phyloP scores from a whole-genome alignment of 2,797 vertebrate genomes.

The Taenioides sp. region DNA sequence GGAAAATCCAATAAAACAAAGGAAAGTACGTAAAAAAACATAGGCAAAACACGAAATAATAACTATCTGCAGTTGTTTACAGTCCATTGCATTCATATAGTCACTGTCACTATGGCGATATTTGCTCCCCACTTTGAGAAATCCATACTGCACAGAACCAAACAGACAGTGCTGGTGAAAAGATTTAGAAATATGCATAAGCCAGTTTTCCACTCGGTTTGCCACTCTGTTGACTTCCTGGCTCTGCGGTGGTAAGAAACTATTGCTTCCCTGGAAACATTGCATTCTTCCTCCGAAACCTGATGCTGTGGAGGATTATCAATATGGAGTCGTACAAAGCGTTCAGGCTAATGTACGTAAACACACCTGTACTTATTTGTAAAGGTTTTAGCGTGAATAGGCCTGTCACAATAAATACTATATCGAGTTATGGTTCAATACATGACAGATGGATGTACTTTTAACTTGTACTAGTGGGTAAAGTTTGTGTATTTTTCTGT shows the following conservation, averaged over 20 bases:
- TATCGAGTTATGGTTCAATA: too few species aligned
- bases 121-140: background rate
- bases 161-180: slow-evolving; percentile 7
- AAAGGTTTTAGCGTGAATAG: slow-evolving; percentile 12
- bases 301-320: slow-evolving; percentile 52
- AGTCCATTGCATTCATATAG: background rate
- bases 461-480: too few species aligned
- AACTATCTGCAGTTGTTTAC: background rate
- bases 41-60: too few species aligned
- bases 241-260: slow-evolving; percentile 54
- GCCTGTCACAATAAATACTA: too few species aligned
- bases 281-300: slow-evolving; percentile 64
- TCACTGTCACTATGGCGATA: background rate
- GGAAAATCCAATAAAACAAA: too few species aligned
- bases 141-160: background rate
- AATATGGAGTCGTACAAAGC: slow-evolving; percentile 50
- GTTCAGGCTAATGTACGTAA: slow-evolving; percentile 31
- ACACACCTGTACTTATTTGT: slow-evolving; percentile 23
- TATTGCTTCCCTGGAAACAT: slow-evolving; percentile 56
- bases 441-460: too few species aligned
- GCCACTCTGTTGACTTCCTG: slow-evolving; percentile 55
- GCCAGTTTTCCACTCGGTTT: slow-evolving; percentile 66
- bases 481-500: too few species aligned
- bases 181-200: slow-evolving; percentile 31
- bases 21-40: too few species aligned